A percentile compares a stretch with the other conserved stretches of the same genome.
Conservation (phyloP, 2,888 invertebrate species). For the Alitta virens region DNA sequence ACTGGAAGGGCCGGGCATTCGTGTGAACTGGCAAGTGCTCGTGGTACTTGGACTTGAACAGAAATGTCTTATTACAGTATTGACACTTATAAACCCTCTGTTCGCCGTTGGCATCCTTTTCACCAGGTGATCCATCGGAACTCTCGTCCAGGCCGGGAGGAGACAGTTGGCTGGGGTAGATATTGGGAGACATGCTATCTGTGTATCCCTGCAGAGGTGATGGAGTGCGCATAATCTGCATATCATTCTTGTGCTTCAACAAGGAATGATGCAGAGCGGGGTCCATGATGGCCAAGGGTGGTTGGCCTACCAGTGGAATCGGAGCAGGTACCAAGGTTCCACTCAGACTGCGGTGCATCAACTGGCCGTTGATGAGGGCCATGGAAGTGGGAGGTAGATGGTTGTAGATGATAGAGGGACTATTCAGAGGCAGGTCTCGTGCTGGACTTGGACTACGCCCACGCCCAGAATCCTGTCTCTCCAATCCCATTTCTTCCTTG, state of each 20-base stretch:
- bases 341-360: neutral
- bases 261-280: too few relatives aligned
- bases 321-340: neutral
- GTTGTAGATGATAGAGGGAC: neutral
- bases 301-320: neutral
- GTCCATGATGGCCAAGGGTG: neutral
- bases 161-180: too few relatives aligned
- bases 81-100: slow-evolving; percentile 32
- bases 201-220: too few relatives aligned
- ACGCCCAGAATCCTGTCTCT: neutral
- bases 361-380: neutral
- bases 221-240: too few relatives aligned
- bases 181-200: too few relatives aligned
- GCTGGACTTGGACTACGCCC: neutral
- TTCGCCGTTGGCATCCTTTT: slow-evolving; percentile 9
- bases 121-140: slow-evolving; percentile 3
- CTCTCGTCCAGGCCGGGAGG: too few relatives aligned
- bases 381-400: neutral
- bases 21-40: slow-evolving; percentile 38
- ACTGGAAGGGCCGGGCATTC: slow-evolving; percentile 34
- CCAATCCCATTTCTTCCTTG: neutral
- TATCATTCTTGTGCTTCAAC: too few relatives aligned
- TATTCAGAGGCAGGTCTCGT: neutral
- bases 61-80: slow-evolving; percentile 33
- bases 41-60: slow-evolving; percentile 36